Conservation (phyloP, 2,113 vertebrate genomes). For the Microtus richardsoni region DNA sequence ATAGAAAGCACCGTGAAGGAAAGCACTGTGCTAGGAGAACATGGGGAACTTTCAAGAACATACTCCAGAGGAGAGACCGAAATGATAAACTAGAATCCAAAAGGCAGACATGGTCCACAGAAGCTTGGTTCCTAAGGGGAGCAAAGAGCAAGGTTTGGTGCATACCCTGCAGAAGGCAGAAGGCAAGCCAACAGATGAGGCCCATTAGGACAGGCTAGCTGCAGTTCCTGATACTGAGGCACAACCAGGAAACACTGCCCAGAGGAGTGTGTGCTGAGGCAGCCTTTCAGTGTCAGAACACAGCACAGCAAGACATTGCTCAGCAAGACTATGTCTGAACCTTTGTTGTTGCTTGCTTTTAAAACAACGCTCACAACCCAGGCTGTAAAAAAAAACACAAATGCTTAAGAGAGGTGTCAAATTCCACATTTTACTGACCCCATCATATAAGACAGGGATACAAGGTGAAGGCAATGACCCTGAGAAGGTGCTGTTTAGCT, state of each 20-base stretch:
- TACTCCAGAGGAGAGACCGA: not conserved
- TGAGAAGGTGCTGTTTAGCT: not conserved
- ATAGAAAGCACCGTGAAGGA: not conserved
- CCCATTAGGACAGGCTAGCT: not conserved
- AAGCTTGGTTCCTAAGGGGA: not conserved
- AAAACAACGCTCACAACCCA: not conserved
- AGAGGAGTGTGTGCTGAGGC: not conserved
- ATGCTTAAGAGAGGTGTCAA: not conserved
- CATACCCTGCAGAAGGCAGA: not conserved
- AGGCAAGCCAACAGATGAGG: not conserved
- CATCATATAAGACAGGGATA: not conserved
- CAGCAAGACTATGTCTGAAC: not conserved
- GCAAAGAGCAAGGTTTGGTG: not conserved
- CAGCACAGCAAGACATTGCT: not conserved
- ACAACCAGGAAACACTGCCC: not conserved
- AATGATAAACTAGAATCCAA: not conserved
- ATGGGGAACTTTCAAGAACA: not conserved
- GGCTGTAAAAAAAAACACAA: conserved; percentile 26
- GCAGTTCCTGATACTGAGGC: not conserved
- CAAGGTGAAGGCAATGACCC: not conserved
- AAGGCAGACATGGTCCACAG: not conserved
- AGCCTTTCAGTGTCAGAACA: not conserved
- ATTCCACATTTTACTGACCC: not conserved
- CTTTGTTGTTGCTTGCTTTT: conserved; percentile 9
- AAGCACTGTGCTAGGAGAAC: not conserved